Evolutionary conservation across 2,113 vertebrate genomes (phyloP).

Genomic region (Limnothrissa miodon): DNA sequence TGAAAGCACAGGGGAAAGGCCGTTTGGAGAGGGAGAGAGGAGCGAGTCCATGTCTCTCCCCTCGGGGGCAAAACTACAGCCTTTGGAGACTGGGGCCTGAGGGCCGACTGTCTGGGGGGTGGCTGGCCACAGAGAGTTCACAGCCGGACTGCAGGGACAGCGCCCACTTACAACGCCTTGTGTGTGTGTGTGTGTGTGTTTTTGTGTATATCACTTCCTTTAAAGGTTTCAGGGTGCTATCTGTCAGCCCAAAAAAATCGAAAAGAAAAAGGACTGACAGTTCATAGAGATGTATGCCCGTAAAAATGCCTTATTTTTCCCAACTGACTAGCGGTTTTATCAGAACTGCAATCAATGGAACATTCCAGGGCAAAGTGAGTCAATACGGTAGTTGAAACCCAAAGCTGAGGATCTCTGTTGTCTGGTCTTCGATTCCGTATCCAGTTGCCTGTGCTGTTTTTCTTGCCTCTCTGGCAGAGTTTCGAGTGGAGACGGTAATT

Average conservation of each 20-base stretch:
- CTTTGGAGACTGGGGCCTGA: slow-evolving; percentile 52
- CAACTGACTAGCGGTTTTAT: slow-evolving; percentile 20
- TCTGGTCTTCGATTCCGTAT: slow-evolving; percentile 29
- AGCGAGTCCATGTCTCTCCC: slow-evolving; percentile 57
- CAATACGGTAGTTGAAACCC: slow-evolving; percentile 30
- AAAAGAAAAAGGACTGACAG: background rate
- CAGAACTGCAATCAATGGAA: slow-evolving; percentile 23
- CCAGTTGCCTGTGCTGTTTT: slow-evolving; percentile 29
- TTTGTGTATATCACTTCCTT: background rate
- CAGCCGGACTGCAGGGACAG: slow-evolving; percentile 59
- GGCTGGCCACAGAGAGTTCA: slow-evolving; percentile 68
- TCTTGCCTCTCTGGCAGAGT: slow-evolving; percentile 18
- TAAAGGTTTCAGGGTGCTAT: background rate
- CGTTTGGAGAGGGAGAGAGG: slow-evolving; percentile 60
- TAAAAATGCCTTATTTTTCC: slow-evolving; percentile 9
- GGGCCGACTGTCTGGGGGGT: slow-evolving; percentile 60
- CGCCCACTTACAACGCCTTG: slow-evolving; percentile 42
- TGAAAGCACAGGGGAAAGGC: slow-evolving; percentile 68
- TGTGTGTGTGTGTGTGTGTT: background rate
- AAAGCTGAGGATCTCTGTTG: slow-evolving; percentile 38
- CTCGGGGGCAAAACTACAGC: slow-evolving; percentile 54
- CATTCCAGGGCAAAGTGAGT: slow-evolving; percentile 25
- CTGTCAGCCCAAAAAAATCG: background rate
- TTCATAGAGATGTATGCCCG: background rate
- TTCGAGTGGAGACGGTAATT: slow-evolving; percentile 15